Evolutionary conservation across 2,113 vertebrate species (phyloP).

Genomic region (Anoplopoma fimbria): DNA sequence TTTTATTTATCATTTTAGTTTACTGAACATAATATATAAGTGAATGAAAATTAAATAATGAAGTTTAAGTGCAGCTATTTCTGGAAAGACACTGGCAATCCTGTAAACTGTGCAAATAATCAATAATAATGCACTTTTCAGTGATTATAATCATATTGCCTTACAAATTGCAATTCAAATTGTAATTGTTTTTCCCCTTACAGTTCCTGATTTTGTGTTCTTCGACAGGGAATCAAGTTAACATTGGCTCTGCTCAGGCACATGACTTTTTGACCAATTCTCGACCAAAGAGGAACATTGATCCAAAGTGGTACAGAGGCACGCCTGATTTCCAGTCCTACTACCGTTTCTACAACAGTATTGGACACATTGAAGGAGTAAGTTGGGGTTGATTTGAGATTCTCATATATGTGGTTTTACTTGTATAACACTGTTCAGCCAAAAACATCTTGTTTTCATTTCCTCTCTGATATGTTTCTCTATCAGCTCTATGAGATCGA

Average conservation of each 20-base stretch:
- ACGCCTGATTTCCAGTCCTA: constrained; percentile 82
- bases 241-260: constrained; percentile 67
- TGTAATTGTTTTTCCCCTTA: background rate
- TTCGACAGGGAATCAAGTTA: constrained; percentile 47
- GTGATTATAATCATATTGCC: background rate
- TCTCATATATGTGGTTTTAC: background rate
- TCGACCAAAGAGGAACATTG: constrained; percentile 68
- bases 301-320: constrained; percentile 77
- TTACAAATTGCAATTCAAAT: background rate
- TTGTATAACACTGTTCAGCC: background rate
- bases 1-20: background rate
- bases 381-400: constrained; percentile 22
- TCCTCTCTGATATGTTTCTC: background rate
- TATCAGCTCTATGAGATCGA: constrained; percentile 83
- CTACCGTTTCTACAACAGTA: constrained; percentile 83
- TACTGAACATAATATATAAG: background rate
- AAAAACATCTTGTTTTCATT: background rate
- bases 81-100: background rate
- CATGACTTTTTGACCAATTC: constrained; percentile 76
- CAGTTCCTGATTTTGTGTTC: background rate
- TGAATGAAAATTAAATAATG: background rate
- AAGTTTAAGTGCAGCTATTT: background rate
- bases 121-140: background rate
- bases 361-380: constrained; percentile 83
- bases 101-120: background rate